These are phyloP conservation scores for Mystacornis crossleyi DNA, from an alignment of 2,113 vertebrate genomes.

Conservation along the genomic window DNA sequence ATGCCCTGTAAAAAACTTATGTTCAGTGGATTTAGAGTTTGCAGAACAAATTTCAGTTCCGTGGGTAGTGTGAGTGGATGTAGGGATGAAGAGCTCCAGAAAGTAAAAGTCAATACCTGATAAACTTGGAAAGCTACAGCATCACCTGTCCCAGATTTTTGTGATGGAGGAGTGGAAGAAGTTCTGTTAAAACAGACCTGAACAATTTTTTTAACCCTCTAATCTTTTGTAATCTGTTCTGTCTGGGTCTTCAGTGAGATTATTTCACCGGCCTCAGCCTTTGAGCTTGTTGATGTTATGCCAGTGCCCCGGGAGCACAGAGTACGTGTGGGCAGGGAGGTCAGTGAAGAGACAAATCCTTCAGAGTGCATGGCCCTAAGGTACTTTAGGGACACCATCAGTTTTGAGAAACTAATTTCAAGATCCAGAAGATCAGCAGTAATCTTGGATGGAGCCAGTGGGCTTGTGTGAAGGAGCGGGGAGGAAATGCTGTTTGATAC, in stretches of 20 bases:
- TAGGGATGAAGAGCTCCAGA: neutral
- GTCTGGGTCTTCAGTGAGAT: neutral
- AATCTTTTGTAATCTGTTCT: neutral
- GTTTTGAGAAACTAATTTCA: neutral
- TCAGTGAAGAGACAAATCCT: neutral
- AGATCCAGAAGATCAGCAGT: neutral
- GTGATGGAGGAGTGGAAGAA: neutral
- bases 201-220: neutral
- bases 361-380: neutral
- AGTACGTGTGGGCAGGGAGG: accelerated
- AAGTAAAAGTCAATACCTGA: neutral
- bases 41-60: neutral
- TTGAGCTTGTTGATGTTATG: neutral
- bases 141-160: neutral
- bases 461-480: neutral
- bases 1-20: neutral
- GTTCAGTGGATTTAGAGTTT: neutral
- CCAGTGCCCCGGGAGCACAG: neutral
- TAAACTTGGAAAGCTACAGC: neutral
- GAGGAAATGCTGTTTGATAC: neutral
- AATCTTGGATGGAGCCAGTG: neutral
- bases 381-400: neutral
- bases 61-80: neutral
- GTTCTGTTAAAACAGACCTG: neutral
- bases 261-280: neutral